Conservation (phyloP, 2,113 vertebrate genomes). For the Apistogramma diplotaenia region DNA sequence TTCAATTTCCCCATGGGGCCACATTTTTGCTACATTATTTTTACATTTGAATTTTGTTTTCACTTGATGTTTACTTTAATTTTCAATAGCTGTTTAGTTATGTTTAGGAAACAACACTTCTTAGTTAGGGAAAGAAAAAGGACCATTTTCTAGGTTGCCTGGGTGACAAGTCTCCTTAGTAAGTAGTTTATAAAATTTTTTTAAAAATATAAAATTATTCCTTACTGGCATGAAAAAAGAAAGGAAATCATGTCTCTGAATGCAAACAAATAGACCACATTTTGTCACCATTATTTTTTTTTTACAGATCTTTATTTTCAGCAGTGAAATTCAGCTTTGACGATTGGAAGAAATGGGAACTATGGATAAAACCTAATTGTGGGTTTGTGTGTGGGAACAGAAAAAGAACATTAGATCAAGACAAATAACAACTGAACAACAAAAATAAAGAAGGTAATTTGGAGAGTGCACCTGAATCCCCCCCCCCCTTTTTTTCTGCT, state of each 20-base stretch:
- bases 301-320: conserved; percentile 11
- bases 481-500: neutral
- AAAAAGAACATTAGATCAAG: conserved; percentile 67
- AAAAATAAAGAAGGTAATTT: conserved; percentile 62
- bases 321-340: conserved; percentile 10
- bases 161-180: neutral
- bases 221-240: neutral
- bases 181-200: neutral
- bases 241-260: neutral
- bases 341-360: conserved; percentile 5
- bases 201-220: too few species aligned
- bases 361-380: conserved; percentile 58
- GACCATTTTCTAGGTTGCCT: neutral
- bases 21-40: neutral
- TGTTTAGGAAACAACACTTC: neutral
- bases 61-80: neutral
- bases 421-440: conserved; percentile 72
- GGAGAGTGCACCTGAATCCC: neutral
- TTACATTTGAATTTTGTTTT: neutral
- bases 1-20: neutral
- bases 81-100: neutral
- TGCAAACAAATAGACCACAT: neutral
- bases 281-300: neutral
- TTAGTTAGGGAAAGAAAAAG: neutral
- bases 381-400: conserved; percentile 48